Evolutionary conservation across 2,113 vertebrate genomes (phyloP).

Genomic region (Monopterus albus): DNA sequence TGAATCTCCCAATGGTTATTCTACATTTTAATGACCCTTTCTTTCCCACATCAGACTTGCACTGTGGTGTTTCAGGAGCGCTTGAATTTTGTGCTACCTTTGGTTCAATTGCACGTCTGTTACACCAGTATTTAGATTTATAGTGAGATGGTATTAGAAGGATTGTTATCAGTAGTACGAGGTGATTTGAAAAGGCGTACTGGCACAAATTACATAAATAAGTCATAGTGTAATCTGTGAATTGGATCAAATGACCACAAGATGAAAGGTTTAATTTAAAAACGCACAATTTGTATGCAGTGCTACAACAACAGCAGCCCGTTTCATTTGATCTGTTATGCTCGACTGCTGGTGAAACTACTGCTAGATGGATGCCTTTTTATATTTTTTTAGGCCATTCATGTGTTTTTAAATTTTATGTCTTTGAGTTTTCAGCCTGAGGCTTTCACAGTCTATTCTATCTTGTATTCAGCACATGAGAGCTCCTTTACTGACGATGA

Average conservation of each 20-base stretch:
- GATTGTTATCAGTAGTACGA: slow-evolving; percentile 13
- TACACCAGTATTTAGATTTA: too few relatives aligned
- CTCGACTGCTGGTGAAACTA: slow-evolving; percentile 1
- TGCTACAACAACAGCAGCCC: not conserved
- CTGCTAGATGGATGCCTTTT: not conserved
- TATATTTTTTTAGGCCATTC: slow-evolving; percentile 28
- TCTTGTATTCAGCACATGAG: slow-evolving; percentile 34
- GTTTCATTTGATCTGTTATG: slow-evolving; percentile 27
- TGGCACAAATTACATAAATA: slow-evolving; percentile 11
- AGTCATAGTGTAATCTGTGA: slow-evolving; percentile 14
- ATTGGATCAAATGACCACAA: slow-evolving; percentile 14
- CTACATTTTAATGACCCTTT: slow-evolving; percentile 68
- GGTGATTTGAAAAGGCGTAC: slow-evolving; percentile 21
- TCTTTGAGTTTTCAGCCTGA: slow-evolving; percentile 20
- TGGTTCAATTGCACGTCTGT: slow-evolving; percentile 30
- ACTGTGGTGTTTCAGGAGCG: slow-evolving; percentile 25
- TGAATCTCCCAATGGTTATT: slow-evolving; percentile 57
- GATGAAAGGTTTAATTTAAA: slow-evolving; percentile 40
- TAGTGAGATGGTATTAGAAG: slow-evolving; percentile 20
- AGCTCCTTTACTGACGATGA: slow-evolving; percentile 11
- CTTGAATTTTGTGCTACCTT: not conserved
- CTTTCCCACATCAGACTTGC: slow-evolving; percentile 53
- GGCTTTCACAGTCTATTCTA: slow-evolving; percentile 27
- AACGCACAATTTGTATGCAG: not conserved
- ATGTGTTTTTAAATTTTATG: slow-evolving; percentile 15